Evolutionary conservation across 2,113 vertebrate genomes (phyloP).

Genomic region (Chamaetylas fuelleborni): DNA sequence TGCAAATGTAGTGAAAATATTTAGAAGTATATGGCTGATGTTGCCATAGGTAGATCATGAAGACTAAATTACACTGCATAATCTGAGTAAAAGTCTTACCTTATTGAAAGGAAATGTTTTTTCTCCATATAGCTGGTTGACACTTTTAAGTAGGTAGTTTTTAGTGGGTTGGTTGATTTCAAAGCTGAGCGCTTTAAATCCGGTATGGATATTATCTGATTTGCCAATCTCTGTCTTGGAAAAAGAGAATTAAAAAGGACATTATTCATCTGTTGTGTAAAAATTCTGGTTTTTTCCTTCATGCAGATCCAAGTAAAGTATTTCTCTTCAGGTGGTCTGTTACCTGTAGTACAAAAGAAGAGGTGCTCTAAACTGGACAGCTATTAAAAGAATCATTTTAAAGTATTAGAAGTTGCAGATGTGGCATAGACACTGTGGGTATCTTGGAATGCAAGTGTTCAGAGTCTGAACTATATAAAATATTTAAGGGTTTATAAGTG

Average conservation of each 20-base stretch:
- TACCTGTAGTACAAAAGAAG: background rate
- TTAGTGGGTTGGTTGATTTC: constrained; percentile 63
- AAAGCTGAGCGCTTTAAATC: constrained; percentile 63
- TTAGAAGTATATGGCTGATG: background rate
- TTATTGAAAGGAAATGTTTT: constrained; percentile 54
- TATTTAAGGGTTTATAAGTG: background rate
- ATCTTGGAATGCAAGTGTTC: background rate
- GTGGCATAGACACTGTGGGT: background rate
- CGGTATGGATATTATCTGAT: background rate
- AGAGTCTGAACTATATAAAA: background rate
- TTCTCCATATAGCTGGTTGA: constrained; percentile 69
- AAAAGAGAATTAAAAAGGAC: background rate
- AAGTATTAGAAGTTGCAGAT: background rate
- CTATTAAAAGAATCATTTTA: background rate
- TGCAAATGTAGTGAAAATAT: background rate
- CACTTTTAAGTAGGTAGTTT: constrained; percentile 62
- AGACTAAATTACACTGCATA: background rate
- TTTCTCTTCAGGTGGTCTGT: background rate
- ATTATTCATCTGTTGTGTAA: background rate
- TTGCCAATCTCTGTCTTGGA: constrained; percentile 35
- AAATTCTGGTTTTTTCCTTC: background rate
- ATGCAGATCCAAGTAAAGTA: background rate
- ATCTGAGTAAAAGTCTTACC: background rate
- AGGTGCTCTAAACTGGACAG: background rate
- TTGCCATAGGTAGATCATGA: background rate